Evolutionary conservation across 2,113 vertebrate genomes (phyloP).

Genomic region (Hippopotamus amphibius): DNA sequence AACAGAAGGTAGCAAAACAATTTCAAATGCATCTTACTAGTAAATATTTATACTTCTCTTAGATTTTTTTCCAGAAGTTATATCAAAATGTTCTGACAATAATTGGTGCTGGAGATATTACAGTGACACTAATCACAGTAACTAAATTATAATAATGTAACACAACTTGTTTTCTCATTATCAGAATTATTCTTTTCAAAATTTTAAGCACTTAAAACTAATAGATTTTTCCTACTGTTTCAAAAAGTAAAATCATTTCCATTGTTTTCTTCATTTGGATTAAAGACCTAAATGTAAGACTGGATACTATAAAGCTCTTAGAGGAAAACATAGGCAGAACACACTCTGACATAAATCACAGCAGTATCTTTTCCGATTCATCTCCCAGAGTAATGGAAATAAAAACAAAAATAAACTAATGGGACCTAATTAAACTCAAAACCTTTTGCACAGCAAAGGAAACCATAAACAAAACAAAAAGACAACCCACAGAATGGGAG

Average conservation of each 20-base stretch:
- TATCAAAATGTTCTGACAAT: background rate
- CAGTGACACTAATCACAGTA: background rate
- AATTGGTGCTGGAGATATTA: background rate
- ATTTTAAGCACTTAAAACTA: background rate
- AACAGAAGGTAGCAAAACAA: background rate
- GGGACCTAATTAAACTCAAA: background rate
- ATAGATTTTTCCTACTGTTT: background rate
- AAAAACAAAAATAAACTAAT: background rate
- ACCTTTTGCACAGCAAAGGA: background rate
- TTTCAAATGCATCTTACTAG: background rate
- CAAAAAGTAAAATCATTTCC: constrained; percentile 1
- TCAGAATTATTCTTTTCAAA: background rate
- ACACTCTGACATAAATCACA: background rate
- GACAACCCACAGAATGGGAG: background rate
- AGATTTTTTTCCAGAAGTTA: background rate
- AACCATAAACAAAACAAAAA: background rate
- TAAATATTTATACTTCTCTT: background rate
- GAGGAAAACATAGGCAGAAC: background rate
- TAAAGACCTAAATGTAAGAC: background rate
- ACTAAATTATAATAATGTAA: background rate
- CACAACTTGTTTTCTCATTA: background rate
- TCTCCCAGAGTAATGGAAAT: background rate
- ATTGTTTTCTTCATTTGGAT: background rate
- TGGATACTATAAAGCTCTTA: background rate
- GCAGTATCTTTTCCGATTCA: background rate